phyloP scores from a whole-genome alignment of 2,797 vertebrate species.

The Notolabrus celidotus region DNA sequence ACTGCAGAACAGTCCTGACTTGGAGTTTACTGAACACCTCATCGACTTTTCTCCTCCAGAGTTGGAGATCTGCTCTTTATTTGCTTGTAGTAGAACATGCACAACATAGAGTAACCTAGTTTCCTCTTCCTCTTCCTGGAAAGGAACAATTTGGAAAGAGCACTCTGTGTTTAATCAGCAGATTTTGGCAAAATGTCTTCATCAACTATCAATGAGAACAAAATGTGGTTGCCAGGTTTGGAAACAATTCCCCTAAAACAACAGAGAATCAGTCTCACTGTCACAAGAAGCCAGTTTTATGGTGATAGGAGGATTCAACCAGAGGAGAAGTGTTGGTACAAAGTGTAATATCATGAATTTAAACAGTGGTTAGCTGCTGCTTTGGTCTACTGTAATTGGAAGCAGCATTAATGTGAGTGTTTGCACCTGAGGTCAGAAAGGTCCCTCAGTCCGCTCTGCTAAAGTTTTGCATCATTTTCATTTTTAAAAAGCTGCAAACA shows the following conservation, averaged over 20 bases:
- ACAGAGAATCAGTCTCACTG: neutral
- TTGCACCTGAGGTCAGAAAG: too few species aligned
- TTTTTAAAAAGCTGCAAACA: too few species aligned
- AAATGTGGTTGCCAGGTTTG: neutral
- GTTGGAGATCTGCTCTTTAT: neutral
- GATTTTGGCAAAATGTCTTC: neutral
- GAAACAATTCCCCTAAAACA: neutral
- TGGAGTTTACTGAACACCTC: neutral
- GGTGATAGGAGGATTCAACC: neutral
- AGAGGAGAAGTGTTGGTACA: neutral
- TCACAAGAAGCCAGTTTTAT: neutral
- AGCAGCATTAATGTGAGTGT: too few species aligned
- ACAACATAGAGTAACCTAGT: neutral
- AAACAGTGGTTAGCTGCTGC: too few species aligned
- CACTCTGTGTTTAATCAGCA: neutral
- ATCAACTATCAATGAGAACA: too few species aligned
- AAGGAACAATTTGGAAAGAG: neutral
- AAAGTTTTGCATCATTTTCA: too few species aligned
- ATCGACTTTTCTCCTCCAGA: neutral
- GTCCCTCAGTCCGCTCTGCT: too few species aligned
- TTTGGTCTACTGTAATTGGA: too few species aligned
- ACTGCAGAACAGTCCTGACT: neutral
- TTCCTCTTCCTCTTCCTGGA: neutral
- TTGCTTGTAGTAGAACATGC: neutral
- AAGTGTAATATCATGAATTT: too few species aligned